phyloP scores from a whole-genome alignment of 1,140 invertebrate genomes.

The Spodoptera frugiperda region DNA sequence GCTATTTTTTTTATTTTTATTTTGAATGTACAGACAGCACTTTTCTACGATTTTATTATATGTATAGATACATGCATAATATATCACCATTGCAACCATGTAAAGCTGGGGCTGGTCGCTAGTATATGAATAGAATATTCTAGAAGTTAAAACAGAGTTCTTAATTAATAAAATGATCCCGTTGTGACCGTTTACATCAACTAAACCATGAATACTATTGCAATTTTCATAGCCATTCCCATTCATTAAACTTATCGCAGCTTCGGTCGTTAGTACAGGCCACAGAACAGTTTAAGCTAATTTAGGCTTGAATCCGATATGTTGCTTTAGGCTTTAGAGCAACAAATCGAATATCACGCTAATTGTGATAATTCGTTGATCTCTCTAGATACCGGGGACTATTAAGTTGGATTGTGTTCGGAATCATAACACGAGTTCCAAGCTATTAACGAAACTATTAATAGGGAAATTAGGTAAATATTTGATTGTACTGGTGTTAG shows the following conservation, averaged over 20 bases:
- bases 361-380: neutral
- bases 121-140: too few relatives aligned
- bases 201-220: neutral
- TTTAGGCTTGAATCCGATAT: neutral
- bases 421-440: neutral
- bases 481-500: too few relatives aligned
- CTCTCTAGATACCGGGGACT: neutral
- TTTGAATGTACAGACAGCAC: too few relatives aligned
- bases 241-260: slow-evolving; percentile 10
- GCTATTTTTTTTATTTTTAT: too few relatives aligned
- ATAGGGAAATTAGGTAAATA: too few relatives aligned
- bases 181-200: too few relatives aligned
- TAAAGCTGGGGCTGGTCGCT: too few relatives aligned
- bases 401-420: neutral
- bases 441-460: neutral
- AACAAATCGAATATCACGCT: neutral
- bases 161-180: too few relatives aligned
- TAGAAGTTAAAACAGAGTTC: too few relatives aligned
- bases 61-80: too few relatives aligned
- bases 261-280: neutral
- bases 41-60: too few relatives aligned
- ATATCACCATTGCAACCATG: too few relatives aligned
- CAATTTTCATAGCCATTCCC: neutral
- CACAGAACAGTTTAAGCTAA: neutral
- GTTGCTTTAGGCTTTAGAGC: neutral